Conservation (phyloP, 2,113 vertebrate species). For the Cairina moschata region DNA sequence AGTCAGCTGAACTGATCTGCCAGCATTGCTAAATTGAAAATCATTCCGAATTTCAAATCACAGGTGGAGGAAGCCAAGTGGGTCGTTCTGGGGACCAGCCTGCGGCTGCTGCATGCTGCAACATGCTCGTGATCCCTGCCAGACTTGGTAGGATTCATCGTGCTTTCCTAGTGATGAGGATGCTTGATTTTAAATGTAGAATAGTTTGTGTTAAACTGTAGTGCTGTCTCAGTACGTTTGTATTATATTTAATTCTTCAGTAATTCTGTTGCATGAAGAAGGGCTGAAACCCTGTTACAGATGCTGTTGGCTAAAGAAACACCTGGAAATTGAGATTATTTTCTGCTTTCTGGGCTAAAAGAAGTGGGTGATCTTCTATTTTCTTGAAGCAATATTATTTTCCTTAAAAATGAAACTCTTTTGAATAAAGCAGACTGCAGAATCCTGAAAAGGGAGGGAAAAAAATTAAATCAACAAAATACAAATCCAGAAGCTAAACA, state of each 20-base stretch:
- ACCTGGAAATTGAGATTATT: background rate
- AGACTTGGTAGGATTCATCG: background rate
- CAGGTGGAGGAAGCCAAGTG: background rate
- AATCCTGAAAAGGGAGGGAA: background rate
- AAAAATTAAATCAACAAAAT: too few relatives aligned
- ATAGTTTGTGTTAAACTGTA: background rate
- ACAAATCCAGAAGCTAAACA: background rate
- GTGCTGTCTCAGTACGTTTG: background rate
- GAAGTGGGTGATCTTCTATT: background rate
- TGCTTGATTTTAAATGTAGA: background rate
- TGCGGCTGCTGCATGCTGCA: rapidly evolving
- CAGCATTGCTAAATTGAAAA: background rate
- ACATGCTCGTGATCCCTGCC: background rate
- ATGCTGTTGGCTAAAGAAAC: background rate
- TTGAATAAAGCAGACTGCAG: background rate
- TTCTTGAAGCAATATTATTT: background rate
- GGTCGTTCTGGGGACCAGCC: background rate
- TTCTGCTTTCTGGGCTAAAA: background rate
- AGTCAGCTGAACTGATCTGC: background rate
- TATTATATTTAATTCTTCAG: background rate
- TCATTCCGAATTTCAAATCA: background rate
- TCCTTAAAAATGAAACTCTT: background rate
- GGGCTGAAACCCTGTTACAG: background rate
- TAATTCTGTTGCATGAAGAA: background rate
- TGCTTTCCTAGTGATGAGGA: background rate